Base-by-base conservation (phyloP, 30 jellyfish, hydroid and myxozoan species). In the Calvadosia cruxmelitensis region DNA sequence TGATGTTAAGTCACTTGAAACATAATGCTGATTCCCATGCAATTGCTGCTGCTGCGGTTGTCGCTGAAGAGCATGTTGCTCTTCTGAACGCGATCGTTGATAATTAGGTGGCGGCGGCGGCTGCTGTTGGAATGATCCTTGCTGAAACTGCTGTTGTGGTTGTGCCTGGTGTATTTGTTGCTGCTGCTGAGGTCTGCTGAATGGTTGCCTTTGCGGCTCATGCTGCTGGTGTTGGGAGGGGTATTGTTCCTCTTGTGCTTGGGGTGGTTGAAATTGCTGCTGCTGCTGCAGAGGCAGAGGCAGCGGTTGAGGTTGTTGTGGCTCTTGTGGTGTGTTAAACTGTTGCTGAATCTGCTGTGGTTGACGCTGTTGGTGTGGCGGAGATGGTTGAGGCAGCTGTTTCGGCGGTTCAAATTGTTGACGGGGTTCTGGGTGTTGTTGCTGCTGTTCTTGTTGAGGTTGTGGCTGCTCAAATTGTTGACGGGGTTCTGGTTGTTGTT, bases 261-360 rank as follows among this genome's bases (percentile, higher is more conserved):
- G 78, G 3, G 64, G 67, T 25, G 36, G 72, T 33, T 67, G 80
- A 23, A 16, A 1, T 33, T 62, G 78, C 50, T 52, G 82, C 3
- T 12, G 72, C 69, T 69, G 64, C 34, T 34, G 78, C 7, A 42
- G 76, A 15, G 48, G 71, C 20, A 48, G 76, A 13, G 5, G 48
- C 12, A 42, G 64, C 5, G 31, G 71, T 53, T 52, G 71, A 3
- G n/a, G 73, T 10, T 33, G 49, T 49, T 51, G 80, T 20, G 26
- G 71, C 28, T 66, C 70, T 34, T 50, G 67, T 15, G 52, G 70
- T 28, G 25, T 49, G 28, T 53, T 80, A 2, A 51, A 51, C 27
- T 67, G 76, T 7, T 30, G 79, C 15, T n/a, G 31, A 30, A 49
- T 74, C 74, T 66, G 74, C 34, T 27, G 51, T 30, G 57, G 26